Percentiles rank a stretch among this genome's conserved stretches.
These are phyloP conservation scores for Onthophagus taurus DNA, from an alignment of 1,140 invertebrate genomes.

Conservation along the genomic window DNA sequence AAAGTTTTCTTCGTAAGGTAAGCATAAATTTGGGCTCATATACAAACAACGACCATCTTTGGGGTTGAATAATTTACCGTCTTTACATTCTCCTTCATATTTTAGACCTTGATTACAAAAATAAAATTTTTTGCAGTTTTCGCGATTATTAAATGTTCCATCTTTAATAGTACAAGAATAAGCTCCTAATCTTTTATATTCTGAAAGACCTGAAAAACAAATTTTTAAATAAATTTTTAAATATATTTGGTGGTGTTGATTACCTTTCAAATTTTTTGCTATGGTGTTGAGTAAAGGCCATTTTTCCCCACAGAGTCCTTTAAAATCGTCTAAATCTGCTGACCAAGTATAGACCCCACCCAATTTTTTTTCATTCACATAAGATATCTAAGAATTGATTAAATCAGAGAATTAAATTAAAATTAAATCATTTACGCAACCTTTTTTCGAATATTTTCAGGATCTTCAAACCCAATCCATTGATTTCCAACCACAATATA, in stretches of 20 bases:
- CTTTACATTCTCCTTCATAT: constrained; percentile 45
- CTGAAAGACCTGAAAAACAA: constrained; percentile 29
- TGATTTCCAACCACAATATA: constrained; percentile 66
- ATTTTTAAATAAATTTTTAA: too few relatives aligned
- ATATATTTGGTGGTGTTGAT: constrained; percentile 5
- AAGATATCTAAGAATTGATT: constrained; percentile 44
- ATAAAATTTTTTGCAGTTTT: constrained; percentile 57
- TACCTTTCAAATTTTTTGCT: constrained; percentile 46
- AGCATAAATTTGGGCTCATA: constrained; percentile 24
- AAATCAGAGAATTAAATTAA: neutral
- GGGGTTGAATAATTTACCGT: constrained; percentile 44
- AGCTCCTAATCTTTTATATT: constrained; percentile 13
- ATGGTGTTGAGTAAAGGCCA: constrained; percentile 54
- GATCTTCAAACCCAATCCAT: constrained; percentile 78
- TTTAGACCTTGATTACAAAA: constrained; percentile 53
- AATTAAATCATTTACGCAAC: too few relatives aligned
- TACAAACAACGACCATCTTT: constrained; percentile 44
- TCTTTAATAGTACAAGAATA: constrained; percentile 37
- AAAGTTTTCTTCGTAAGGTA: constrained; percentile 29
- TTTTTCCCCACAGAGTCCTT: constrained; percentile 54
- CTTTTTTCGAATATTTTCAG: constrained; percentile 56
- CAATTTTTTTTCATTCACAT: constrained; percentile 49
- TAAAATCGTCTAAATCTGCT: constrained; percentile 58
- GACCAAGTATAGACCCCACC: constrained; percentile 60
- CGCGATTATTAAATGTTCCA: constrained; percentile 48